Evolutionary conservation across 1,140 invertebrate genomes (phyloP).

Genomic region (Orius laevigatus): DNA sequence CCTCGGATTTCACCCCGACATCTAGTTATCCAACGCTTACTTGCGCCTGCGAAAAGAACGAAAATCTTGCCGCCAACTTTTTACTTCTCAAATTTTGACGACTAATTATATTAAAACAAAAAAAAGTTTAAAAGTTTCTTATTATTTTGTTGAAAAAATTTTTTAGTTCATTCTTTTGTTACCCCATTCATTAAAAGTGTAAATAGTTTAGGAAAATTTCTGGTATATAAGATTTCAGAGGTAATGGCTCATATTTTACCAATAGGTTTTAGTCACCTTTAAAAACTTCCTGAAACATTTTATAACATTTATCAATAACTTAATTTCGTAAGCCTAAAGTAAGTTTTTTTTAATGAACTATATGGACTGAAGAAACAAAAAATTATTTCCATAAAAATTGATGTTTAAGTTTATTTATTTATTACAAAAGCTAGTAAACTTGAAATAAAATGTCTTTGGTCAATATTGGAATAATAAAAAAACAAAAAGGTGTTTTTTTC

Average conservation of each 20-base stretch:
- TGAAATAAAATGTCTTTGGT: too few relatives aligned
- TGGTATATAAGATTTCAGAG: constrained; percentile 5
- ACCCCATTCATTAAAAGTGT: constrained; percentile 6
- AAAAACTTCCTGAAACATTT: constrained; percentile 5
- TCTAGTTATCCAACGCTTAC: constrained; percentile 92
- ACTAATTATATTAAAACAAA: constrained; percentile 36
- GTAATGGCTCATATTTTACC: constrained; percentile 8
- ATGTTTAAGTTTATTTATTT: too few relatives aligned
- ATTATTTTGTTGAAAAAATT: constrained; percentile 8
- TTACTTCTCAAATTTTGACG: constrained; percentile 73
- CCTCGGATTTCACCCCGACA: constrained; percentile 91
- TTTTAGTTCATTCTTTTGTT: constrained; percentile 7
- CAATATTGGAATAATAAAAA: too few relatives aligned
- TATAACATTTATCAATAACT: constrained; percentile 1
- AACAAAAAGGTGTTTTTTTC: too few relatives aligned
- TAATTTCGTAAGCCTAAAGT: not conserved
- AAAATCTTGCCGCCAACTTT: constrained; percentile 96
- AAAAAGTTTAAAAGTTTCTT: constrained; percentile 4
- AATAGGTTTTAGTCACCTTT: constrained; percentile 1
- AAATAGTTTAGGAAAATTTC: constrained; percentile 7
- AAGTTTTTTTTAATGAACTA: constrained; percentile 10
- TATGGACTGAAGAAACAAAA: constrained; percentile 9
- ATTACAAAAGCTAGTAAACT: too few relatives aligned
- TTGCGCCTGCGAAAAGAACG: constrained; percentile 99
- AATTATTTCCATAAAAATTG: not conserved